Evolutionary conservation across 2,888 invertebrate genomes (phyloP).

Genomic region (Encarsia formosa): DNA sequence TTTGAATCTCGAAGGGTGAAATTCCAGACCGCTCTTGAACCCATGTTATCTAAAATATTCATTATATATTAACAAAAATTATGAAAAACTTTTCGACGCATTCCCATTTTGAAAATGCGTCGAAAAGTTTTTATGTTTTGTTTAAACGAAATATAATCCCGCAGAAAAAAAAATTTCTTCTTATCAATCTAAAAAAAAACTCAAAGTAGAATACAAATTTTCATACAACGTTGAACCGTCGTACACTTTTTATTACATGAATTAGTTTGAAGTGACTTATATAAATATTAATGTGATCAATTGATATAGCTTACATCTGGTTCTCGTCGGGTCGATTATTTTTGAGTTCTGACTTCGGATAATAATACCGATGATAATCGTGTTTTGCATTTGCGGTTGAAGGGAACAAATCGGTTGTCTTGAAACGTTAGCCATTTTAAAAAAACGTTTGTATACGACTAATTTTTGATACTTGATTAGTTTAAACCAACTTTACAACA

Average conservation of each 20-base stretch:
- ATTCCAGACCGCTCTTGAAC: conserved; percentile 65
- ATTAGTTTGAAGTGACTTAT: no score
- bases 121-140: neutral
- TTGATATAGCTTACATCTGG: conserved; percentile 41
- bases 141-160: no score
- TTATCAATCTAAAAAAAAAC: no score
- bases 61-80: neutral
- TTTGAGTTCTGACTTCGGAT: conserved; percentile 42
- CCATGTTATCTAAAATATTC: conserved; percentile 33
- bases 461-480: neutral
- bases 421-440: conserved; percentile 42
- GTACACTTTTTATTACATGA: no score
- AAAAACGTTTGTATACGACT: no score
- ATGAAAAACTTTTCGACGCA: neutral
- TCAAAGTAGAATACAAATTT: no score
- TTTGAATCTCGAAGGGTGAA: conserved; percentile 73
- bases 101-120: neutral
- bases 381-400: conserved; percentile 41
- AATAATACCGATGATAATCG: conserved; percentile 44
- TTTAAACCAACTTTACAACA: no score
- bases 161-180: no score
- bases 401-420: conserved; percentile 41
- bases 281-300: no score
- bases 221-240: no score
- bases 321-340: conserved; percentile 36